Percentiles rank a stretch among this genome's conserved stretches.
Conservation (phyloP, 2,113 vertebrate genomes). For the Felis chaus region DNA sequence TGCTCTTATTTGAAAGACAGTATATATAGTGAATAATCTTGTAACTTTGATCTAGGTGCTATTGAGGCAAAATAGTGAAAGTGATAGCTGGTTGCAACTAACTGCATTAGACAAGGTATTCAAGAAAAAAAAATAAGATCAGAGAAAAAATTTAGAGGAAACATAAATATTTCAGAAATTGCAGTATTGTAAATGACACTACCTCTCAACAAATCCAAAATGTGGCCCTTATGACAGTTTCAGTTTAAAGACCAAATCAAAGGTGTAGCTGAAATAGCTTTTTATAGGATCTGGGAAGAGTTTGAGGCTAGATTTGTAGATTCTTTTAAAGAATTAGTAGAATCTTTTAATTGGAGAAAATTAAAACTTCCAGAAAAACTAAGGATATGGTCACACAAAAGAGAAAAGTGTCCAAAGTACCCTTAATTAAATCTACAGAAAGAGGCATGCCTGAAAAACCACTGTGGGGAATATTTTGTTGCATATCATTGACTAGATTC, state of each 20-base stretch:
- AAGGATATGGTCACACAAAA: background rate
- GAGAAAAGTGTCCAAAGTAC: background rate
- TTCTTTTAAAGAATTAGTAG: background rate
- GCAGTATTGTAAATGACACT: background rate
- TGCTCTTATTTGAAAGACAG: background rate
- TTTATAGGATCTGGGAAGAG: background rate
- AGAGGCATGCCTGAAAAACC: background rate
- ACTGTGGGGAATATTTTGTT: background rate
- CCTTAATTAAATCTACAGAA: background rate
- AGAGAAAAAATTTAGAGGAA: background rate
- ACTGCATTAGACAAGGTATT: background rate
- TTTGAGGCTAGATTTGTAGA: background rate
- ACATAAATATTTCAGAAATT: slow-evolving; percentile 6
- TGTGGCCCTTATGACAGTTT: background rate
- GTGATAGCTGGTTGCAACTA: background rate
- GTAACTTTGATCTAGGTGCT: background rate
- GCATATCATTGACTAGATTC: background rate
- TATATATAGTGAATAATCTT: background rate
- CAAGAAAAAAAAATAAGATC: background rate
- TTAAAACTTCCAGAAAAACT: background rate
- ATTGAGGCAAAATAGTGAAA: background rate
- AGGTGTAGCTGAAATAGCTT: background rate
- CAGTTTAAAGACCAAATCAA: background rate
- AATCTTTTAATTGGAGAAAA: background rate
- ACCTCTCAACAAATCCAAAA: slow-evolving; percentile 43